Conservation (phyloP, 2,113 vertebrate genomes). For the Hipposideros armiger region DNA sequence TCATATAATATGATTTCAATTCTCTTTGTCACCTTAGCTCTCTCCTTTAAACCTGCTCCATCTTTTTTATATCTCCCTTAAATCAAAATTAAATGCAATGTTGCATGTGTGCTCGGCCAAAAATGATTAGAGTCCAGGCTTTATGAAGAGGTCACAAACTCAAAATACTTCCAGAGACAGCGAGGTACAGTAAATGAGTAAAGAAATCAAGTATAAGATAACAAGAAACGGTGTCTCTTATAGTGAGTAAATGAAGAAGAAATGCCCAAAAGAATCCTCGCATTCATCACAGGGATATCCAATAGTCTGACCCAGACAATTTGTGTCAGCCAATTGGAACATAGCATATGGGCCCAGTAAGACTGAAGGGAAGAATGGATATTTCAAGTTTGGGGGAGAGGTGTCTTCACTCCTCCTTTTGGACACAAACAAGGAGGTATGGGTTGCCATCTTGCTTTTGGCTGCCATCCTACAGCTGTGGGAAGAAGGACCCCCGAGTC, state of each 20-base stretch:
- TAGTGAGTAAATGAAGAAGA: background rate
- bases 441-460: background rate
- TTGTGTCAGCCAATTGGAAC: background rate
- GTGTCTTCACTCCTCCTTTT: background rate
- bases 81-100: background rate
- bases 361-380: background rate
- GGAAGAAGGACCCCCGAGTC: accelerated
- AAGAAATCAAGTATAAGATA: background rate
- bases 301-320: background rate
- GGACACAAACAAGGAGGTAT: background rate
- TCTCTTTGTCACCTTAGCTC: background rate
- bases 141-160: background rate
- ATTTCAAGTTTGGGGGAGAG: background rate
- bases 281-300: background rate
- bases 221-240: background rate
- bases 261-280: background rate
- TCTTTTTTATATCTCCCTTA: slow-evolving; percentile 19
- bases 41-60: background rate
- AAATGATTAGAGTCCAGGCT: background rate
- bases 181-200: background rate
- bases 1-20: background rate
- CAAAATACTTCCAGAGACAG: background rate
- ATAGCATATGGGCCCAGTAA: background rate
- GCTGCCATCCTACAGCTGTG: background rate
- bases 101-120: background rate